Base-by-base conservation (phyloP, 1,140 invertebrate genomes). In the Caenorhabditis tropicalis region DNA sequence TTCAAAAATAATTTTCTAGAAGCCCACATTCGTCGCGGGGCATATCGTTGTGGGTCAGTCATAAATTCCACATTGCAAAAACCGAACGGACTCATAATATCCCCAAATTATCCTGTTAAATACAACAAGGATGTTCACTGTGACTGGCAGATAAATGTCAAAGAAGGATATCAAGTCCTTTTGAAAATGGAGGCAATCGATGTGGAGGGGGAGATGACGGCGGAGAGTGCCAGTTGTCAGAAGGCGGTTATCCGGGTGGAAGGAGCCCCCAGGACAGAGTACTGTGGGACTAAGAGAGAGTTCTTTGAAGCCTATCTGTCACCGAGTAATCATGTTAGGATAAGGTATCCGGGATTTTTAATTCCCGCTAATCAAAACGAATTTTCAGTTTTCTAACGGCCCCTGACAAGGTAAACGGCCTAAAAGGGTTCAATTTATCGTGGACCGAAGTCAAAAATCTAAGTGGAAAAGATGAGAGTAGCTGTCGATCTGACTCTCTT, bases 401-500 rank as follows among this genome's bases (percentile, higher is more conserved):
- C 2, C 88, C 88, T 6, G 88, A 89, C 29, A 87, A 87, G 58
- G 88, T 90, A 4, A 91, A 91, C 84, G 90, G 90, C 3, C 83
- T 91, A 15, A 87, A 88, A 39, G 90, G 90, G 5, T 91, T 91
- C 86, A 91, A 91, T 79, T 88, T 91, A 53, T 87, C 90, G n/a
- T 91, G 90, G 90, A 91, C 90, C 10, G 90, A 91, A 85, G 88
- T 91, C 16, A 85, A 88, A 27, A 29, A 87, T n/a, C 87, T 88
- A 10, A 81, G 83, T 85, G 86, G 87, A 87, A 51, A 87, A 91
- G 89, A 89, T 48, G 86, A 88, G 29, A 60, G 48, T 29, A 87
- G 89, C 36, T 90, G 89, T 79, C 46, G 74, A 29, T 83, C 81
- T 27, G 88, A 89, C 29, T 43, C 81, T 15, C 58, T 82, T 9